A percentile compares a stretch with the other conserved stretches of the same genome.
These are phyloP conservation scores for Eulemur mongoz DNA, from an alignment of 2,797 vertebrate genomes.

Conservation along the genomic window DNA sequence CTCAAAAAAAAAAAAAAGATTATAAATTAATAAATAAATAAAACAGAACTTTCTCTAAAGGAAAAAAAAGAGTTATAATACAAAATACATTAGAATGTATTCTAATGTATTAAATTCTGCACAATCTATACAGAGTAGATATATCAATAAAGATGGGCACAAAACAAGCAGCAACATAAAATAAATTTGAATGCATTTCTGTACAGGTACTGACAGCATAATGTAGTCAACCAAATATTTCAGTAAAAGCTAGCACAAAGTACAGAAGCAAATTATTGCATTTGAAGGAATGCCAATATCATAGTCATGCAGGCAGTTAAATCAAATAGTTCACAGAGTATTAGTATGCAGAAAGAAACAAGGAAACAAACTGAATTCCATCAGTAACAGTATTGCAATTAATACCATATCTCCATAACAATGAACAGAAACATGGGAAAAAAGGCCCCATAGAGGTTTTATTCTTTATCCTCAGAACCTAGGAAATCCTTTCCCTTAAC, in stretches of 20 bases:
- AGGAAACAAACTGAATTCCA: neutral
- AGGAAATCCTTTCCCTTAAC: neutral
- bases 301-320: neutral
- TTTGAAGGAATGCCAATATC: neutral
- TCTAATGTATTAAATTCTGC: neutral
- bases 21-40: too few relatives aligned
- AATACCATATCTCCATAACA: neutral
- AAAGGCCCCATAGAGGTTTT: neutral
- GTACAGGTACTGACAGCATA: neutral
- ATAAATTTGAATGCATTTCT: neutral
- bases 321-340: neutral
- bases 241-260: neutral
- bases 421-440: neutral
- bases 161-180: neutral
- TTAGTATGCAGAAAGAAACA: neutral
- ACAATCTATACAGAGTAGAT: neutral
- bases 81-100: neutral
- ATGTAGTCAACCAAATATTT: neutral
- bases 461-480: neutral
- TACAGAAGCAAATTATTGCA: neutral
- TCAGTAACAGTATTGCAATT: neutral
- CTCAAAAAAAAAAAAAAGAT: too few relatives aligned
- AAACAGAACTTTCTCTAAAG: too few relatives aligned
- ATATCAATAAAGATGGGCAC: neutral
- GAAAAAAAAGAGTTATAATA: neutral